Evolutionary conservation across 2,113 vertebrate genomes (phyloP).

Genomic region (Silurus glanis): DNA sequence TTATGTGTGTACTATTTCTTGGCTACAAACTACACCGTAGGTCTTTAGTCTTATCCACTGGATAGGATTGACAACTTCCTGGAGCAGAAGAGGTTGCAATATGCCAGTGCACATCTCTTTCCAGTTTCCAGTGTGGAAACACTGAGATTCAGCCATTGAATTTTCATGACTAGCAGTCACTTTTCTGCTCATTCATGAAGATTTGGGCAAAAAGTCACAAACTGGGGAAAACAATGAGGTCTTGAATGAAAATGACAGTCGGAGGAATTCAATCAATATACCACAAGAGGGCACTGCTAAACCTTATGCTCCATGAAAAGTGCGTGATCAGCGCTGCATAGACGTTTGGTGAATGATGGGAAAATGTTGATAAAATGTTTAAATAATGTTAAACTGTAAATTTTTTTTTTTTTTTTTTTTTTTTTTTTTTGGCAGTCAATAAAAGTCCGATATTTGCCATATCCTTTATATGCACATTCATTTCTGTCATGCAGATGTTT

Average conservation of each 20-base stretch:
- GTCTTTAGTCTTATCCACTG: not conserved
- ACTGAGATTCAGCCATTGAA: not conserved
- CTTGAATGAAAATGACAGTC: not conserved
- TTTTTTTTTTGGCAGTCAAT: not conserved
- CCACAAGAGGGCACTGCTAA: conserved; percentile 12
- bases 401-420: not conserved
- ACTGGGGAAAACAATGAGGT: not conserved
- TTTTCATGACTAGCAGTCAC: not conserved
- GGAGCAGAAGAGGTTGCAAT: not conserved
- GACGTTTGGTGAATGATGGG: not conserved
- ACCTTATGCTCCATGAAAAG: not conserved
- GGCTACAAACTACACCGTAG: not conserved
- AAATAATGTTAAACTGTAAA: conserved; percentile 10
- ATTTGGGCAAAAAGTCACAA: not conserved
- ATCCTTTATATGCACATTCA: not conserved
- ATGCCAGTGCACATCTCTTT: not conserved
- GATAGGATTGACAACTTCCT: not conserved
- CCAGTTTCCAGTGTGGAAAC: not conserved
- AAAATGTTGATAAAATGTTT: not conserved
- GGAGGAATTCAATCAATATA: not conserved
- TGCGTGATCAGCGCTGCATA: not conserved
- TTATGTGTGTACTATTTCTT: not conserved
- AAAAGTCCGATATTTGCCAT: not conserved
- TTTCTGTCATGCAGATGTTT: no score
- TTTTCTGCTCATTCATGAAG: not conserved